Conservation (phyloP, 35 echinoderm and acorn worm genomes). For the Nesometra sesokonis region DNA sequence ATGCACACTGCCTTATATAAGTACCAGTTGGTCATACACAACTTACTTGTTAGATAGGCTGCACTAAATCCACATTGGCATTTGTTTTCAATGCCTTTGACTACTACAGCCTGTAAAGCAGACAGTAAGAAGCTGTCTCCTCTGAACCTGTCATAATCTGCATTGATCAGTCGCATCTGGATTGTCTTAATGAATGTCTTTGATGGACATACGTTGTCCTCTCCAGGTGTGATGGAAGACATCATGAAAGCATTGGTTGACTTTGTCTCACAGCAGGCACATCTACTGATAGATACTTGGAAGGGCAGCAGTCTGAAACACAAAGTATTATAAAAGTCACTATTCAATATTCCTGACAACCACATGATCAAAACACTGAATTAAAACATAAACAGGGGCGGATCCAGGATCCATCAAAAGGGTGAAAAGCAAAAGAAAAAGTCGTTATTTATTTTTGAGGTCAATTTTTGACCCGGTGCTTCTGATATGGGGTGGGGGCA, state of each 20-base stretch:
- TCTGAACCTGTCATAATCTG: slow-evolving; percentile 48
- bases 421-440: too few species aligned
- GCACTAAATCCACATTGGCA: slow-evolving; percentile 77
- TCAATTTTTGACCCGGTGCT: too few species aligned
- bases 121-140: not conserved
- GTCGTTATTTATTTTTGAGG: too few species aligned
- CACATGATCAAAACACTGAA: too few species aligned
- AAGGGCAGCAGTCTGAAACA: not conserved
- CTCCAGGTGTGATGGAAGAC: slow-evolving; percentile 38
- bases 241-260: slow-evolving; percentile 43
- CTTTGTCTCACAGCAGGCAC: slow-evolving; percentile 42
- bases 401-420: too few species aligned
- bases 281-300: slow-evolving; percentile 60
- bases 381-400: too few species aligned
- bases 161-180: slow-evolving; percentile 57
- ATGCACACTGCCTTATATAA: too few species aligned
- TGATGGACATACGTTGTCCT: slow-evolving; percentile 52
- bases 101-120: slow-evolving; percentile 30
- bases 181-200: slow-evolving; percentile 23
- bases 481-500: too few species aligned
- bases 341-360: too few species aligned
- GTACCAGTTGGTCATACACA: too few species aligned
- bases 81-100: slow-evolving; percentile 31
- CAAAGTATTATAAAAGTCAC: not conserved
- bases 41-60: slow-evolving; percentile 54